Evolutionary conservation across 2,888 invertebrate species (phyloP), one percentile per base, ranked within the genome.

Genomic region (Apamea monoglypha): DNA sequence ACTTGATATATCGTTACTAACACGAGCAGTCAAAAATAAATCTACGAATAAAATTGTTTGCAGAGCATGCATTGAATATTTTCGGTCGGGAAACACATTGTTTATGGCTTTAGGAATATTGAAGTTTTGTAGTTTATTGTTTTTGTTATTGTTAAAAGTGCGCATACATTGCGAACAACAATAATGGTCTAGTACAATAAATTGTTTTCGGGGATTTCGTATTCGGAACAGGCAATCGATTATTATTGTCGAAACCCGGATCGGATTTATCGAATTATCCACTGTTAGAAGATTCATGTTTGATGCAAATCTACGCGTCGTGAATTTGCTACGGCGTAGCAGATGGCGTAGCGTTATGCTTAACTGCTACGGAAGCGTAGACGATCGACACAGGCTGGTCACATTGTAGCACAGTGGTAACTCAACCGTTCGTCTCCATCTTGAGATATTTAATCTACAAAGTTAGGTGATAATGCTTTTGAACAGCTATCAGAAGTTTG

Each of bases 11-110:
- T 81, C 40, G 81, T 67, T 76, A 75, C 75, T 64, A 86, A 83
- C 80, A 88, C 75, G 61, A 82, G 16, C 68, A 79, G 66, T 80
- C 85, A 82, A 82, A 87, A 83, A 88, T 85, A 81, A 86, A 86
- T 76, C 74, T 53, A 64, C 25, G n/a, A 76, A 74, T 56, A 76
- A 78, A 87, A 81, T 80, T 72, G 72, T 69, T 69, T 83, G 36
- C n/a, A 74, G 50, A 61, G 64, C 50, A 44, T 40, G 29, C 61
- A 77, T 53, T 68, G 63, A 86, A 86, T 83, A 76, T 76, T 76
- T 85, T 81, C 25, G 25, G 25, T 67, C 40, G 16, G 21, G 7
- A 71, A 84, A 63, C 53, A 44, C 61, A 68, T 74, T 56, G 59
- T 86, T 86, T 83, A 78, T 71, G 29, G 36, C 7, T 56, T 40